phyloP scores from a whole-genome alignment of 2,888 invertebrate genomes.

The Platycnemis pennipes region DNA sequence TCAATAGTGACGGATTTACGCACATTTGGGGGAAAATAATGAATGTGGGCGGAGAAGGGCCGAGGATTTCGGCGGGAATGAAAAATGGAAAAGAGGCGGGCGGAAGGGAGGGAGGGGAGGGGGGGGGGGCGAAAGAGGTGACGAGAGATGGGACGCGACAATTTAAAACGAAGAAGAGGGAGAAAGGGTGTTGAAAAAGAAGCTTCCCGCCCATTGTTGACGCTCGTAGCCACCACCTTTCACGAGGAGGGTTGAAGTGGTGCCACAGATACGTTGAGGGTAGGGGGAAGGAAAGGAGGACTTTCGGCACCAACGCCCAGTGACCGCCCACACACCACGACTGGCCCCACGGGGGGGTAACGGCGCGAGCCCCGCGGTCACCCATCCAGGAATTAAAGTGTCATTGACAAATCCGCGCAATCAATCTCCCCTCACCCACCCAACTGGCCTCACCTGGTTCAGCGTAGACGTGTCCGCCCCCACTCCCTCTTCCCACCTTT shows the following conservation, averaged over 20 bases:
- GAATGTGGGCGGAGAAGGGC: neutral
- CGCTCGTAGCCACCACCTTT: neutral
- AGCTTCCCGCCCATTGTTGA: conserved; percentile 9
- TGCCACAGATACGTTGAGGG: neutral
- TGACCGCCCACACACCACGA: neutral
- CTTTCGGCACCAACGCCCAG: neutral
- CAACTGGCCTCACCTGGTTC: neutral
- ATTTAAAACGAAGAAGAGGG: neutral
- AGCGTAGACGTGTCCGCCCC: neutral
- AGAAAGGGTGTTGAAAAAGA: neutral
- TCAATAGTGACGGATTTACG: neutral
- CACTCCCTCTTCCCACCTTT: neutral
- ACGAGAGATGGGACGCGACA: conserved; percentile 17
- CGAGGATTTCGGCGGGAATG: neutral
- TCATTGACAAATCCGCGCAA: conserved; percentile 61
- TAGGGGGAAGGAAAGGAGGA: neutral
- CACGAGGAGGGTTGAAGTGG: neutral
- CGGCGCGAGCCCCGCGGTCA: conserved; percentile 2
- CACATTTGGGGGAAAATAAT: neutral
- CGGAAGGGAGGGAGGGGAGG: neutral
- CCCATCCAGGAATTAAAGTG: conserved; percentile 57
- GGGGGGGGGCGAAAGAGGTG: neutral
- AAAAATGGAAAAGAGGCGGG: neutral
- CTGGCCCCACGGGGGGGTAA: neutral
- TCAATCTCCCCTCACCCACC: conserved; percentile 36